Base-by-base conservation (phyloP, 2,888 invertebrate species). In the Agriopis marginaria region DNA sequence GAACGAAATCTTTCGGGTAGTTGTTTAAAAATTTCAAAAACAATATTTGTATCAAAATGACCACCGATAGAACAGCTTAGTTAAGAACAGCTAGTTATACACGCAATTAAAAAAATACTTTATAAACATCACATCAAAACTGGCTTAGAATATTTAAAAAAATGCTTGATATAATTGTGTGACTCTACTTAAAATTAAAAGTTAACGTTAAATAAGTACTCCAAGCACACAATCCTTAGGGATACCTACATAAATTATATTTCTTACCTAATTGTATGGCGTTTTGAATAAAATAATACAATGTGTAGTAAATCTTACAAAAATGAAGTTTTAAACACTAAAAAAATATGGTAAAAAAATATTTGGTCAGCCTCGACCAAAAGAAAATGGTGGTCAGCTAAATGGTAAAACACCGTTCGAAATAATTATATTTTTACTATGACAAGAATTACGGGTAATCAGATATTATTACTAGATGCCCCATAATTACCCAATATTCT, bases 61-160 rank as follows among this genome's bases (percentile, higher is more conserved):
- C 32, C 32, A 32, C 32, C 32, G 3, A 32, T 32, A 32, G 32
- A 23, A 23, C 17, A 23, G 32, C 32, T 32, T 32, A 32, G 32
- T 32, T 17, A 23, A 6, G 32, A 45, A n/a, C 42, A 51, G 23
- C 61, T 60, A 49, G n/a, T 47, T 11, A 45, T 23, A 58, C n/a
- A 58, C 23, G 44, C 45, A 45, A 47, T 58, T 8, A 45, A 58
- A 55, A 32, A 56, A 44, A 58, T 45, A 58, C 45, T 32, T 11
- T 42, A 23, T 3, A 56, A 64, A 64, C 42, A 71, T 68, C 56
- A 65, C 64, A 66, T 66, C 55, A 68, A 67, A 68, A 65, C 47
- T 58, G 49, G 50, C 64, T 61, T 55, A 66, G n/a, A 11, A 54
- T 50, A 44, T 7, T 14, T 45, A 62, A 59, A 67, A 71, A 63